Base-by-base conservation (phyloP, 1,140 invertebrate species). In the Venturia canescens region DNA sequence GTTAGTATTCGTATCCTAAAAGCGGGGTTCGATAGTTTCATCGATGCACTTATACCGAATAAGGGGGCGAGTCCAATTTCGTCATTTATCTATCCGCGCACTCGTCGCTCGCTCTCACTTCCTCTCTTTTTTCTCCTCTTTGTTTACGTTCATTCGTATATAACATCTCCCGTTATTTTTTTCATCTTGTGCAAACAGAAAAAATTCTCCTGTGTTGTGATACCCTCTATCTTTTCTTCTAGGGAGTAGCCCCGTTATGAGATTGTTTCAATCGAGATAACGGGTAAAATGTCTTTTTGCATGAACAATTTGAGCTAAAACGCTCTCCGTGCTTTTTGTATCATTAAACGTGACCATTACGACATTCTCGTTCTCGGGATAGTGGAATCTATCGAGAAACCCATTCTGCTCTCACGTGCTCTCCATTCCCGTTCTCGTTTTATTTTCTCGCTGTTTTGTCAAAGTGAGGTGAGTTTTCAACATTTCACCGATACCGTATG, bases 201-300 rank as follows among this genome's bases (percentile, higher is more conserved):
- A 44, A 44, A 6, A 44, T 9, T 11, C 11, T 44, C 38, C 11
- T 4, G 5, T 11, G 38, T 11, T 44, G 38, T 44, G 1, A 5
- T 9, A 44, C 7, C 53, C 53, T 57, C 53, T 18, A 57, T 44
- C 53, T 57, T 57, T 57, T 57, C 53, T 18, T 18, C 4, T 7
- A 18, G 21, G 21, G 2, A 57, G 18, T 3, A 4, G n/a, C 6
- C n/a, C 21, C 5, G 53, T 57, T 57, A 57, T 57, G 53, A 18
- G 16, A 57, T 57, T 57, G 53, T 18, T n/a, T 57, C n/a, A 57
- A 57, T 57, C 53, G 53, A n/a, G 53, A 57, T 57, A 57, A 57
- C 53, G 53, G 1, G 53, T 57, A 23, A n/a, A 57, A 57, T 57
- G 53, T 18, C 2, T 57, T 57, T 9, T 57, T 57, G 53, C 53